Base-by-base conservation (phyloP, 2,797 vertebrate genomes). In the Craterocephalus amniculus region DNA sequence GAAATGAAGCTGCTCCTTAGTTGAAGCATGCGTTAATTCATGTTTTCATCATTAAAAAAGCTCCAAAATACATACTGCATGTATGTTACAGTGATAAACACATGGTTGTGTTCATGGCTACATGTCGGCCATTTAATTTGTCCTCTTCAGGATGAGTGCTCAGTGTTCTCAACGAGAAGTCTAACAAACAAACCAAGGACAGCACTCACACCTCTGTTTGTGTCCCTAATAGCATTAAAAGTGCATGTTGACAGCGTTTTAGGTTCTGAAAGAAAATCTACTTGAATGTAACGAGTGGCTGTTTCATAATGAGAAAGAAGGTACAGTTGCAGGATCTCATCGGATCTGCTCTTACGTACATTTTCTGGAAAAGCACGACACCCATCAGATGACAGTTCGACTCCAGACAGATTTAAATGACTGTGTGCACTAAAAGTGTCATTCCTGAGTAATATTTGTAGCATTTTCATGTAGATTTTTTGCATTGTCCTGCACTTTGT, bases 111-210 rank as follows among this genome's bases (percentile, higher is more conserved):
- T 20, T 35, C 0, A 63, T 61, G 59, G 22, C 45, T 0, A 45
- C 7, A 61, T 26, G 67, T 70, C 72, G 70, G 32, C 27, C 52
- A 34, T 64, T 65, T 57, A 67, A 52, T 22, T 29, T 63, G 55
- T 76, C 63, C 8, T 38, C 67, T 70, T 68, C 48, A 58, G 32
- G 18, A 43, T 48, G 51, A 34, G 20, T 20, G 31, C 13, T 55
- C 29, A 26, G 58, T 58, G 63, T 70, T 76, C 56, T 54, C 22
- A 45, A 57, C 55, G 26, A 67, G 54, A 13, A 20, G 34, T 35
- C 59, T 54, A 43, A 69, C 71, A 78, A 69, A 60, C 18, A 6
- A 67, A 58, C 35, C 32, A 57, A 74, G 74, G 64, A 76, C 68
- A 64, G 24, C 22, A 22, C 55, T 55, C 61, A 54, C 24, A 40